Evolutionary conservation across 2,888 invertebrate genomes (phyloP), one percentile per base, ranked within the genome.

Genomic region (Pyrrhia umbra): DNA sequence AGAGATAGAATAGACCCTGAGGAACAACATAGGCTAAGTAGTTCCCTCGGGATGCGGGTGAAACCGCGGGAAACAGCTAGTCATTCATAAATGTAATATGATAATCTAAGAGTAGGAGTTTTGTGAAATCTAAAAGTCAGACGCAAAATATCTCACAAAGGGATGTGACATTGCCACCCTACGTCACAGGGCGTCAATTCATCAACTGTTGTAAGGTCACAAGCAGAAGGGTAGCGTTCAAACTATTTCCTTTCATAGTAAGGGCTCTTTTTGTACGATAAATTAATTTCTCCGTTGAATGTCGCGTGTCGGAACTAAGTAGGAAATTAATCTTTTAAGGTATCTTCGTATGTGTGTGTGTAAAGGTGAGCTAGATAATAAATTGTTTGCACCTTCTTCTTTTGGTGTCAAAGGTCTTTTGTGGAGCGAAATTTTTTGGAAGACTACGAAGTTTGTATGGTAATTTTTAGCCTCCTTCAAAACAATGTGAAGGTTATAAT

Each of bases 251-350:
- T 86, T 88, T 88, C 86, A 86, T 73, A 82, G 61, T 80, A 83
- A 81, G 82, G 86, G 83, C 79, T 85, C 89, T 88, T 91, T 91
- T 90, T 90, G 89, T 88, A 81, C 84, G 85, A 86, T 85, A 90
- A 89, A 92, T 92, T 92, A 92, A 92, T 92, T 90, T 90, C 79
- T 80, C 82, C 84, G 45, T 27, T 79, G 83, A 77, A 83, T 85
- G 84, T 82, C 82, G 75, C 79, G 79, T 73, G 75, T 72, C 64
- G 54, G 21, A 46, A n/a, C 66, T 67, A 77, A 65, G 75, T 73
- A 71, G 75, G 59, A 73, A 77, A 83, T 82, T 83, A 81, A 74
- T 80, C 58, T 64, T 66, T 63, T 55, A 68, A 64, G 70, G 75
- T 70, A 69, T 55, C 49, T 50, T 16, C 20, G 3, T 37, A 54